phyloP scores from a whole-genome alignment of 2,888 invertebrate species.

The Parapristionchus giblindavisi region DNA sequence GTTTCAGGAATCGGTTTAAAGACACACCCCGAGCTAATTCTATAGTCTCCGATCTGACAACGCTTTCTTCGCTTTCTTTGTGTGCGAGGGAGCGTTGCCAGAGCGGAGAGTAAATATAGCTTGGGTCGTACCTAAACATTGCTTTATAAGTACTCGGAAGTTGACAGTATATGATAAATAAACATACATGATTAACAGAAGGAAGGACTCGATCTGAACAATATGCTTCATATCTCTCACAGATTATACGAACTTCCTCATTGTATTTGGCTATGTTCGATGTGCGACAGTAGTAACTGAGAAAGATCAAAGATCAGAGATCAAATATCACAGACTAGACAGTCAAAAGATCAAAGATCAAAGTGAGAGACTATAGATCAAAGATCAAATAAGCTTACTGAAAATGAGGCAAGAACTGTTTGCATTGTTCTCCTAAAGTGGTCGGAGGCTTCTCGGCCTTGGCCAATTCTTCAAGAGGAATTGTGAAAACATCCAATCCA shows the following conservation, averaged over 20 bases:
- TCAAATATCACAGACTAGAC: slow-evolving; percentile 14
- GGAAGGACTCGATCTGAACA: slow-evolving; percentile 62
- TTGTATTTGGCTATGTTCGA: slow-evolving; percentile 64
- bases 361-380: slow-evolving; percentile 6
- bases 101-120: no score
- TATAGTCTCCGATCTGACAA: no score
- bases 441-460: slow-evolving; percentile 47
- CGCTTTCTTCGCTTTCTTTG: no score
- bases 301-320: slow-evolving; percentile 15
- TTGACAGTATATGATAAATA: background rate
- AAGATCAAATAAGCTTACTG: slow-evolving; percentile 39
- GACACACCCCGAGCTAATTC: no score
- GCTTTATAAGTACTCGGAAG: no score
- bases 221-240: slow-evolving; percentile 60
- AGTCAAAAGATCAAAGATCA: background rate
- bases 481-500: slow-evolving; percentile 56
- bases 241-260: slow-evolving; percentile 63
- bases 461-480: slow-evolving; percentile 56
- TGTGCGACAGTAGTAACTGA: slow-evolving; percentile 52
- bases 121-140: no score
- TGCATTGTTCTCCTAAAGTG: slow-evolving; percentile 61
- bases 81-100: no score
- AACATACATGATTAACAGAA: slow-evolving; percentile 55
- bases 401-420: slow-evolving; percentile 58
- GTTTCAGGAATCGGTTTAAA: no score